Conservation (phyloP, 2,888 invertebrate genomes). For the Auanema sp. region DNA sequence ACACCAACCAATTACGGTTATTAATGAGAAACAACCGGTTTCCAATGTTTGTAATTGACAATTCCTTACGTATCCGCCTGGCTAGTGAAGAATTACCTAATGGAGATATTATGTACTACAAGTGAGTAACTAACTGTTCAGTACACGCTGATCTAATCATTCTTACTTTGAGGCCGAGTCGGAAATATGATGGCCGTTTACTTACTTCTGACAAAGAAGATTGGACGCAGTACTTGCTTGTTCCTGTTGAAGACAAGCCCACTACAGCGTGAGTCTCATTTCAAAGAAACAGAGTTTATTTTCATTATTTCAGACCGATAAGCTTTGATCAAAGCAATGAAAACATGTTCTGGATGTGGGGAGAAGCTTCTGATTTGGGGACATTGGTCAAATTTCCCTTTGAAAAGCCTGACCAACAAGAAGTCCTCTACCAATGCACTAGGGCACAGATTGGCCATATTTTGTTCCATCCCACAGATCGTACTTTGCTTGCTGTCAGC, state of each 20-base stretch:
- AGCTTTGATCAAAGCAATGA: constrained; percentile 57
- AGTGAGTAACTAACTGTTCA: too few relatives aligned
- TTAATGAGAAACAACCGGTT: constrained; percentile 52
- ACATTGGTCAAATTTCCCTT: constrained; percentile 53
- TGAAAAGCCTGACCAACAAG: constrained; percentile 49
- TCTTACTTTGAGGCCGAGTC: constrained; percentile 39
- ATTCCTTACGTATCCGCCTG: constrained; percentile 51
- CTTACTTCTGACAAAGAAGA: constrained; percentile 47
- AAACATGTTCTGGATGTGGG: constrained; percentile 60
- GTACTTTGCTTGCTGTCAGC: constrained; percentile 56
- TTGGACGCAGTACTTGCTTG: constrained; percentile 56
- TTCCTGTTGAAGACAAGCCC: constrained; percentile 58
- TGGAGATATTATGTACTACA: constrained; percentile 48
- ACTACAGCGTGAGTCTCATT: constrained; percentile 47
- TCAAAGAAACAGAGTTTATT: neutral
- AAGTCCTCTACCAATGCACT: constrained; percentile 57
- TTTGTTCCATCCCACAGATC: constrained; percentile 57
- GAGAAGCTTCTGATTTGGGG: constrained; percentile 57
- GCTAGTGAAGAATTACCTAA: constrained; percentile 56
- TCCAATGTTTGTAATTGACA: constrained; percentile 57
- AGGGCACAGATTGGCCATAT: constrained; percentile 59
- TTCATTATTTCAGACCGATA: constrained; percentile 48
- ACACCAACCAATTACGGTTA: constrained; percentile 52
- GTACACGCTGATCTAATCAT: too few relatives aligned
- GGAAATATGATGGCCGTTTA: constrained; percentile 32